Conservation (phyloP, 92 coral and sea anemone genomes). For the Zoanthus solanderi region DNA sequence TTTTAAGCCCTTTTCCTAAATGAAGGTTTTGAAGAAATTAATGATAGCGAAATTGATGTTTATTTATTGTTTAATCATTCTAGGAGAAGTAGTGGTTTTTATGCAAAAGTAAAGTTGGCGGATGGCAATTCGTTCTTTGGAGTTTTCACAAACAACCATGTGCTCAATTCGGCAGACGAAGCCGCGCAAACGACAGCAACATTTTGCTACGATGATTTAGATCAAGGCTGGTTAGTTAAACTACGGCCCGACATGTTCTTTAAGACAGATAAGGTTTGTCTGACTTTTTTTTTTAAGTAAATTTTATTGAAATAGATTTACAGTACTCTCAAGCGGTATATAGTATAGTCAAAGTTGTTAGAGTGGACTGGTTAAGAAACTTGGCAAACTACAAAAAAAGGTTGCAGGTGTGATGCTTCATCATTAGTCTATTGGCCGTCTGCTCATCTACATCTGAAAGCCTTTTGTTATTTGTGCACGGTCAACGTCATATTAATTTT, state of each 20-base stretch:
- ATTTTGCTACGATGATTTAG: conserved; percentile 74
- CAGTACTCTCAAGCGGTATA: too few species aligned
- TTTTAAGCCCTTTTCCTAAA: neutral
- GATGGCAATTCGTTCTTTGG: conserved; percentile 55
- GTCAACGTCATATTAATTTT: too few species aligned
- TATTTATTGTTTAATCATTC: neutral
- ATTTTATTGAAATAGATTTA: too few species aligned
- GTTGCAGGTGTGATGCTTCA: too few species aligned
- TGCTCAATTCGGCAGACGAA: conserved; percentile 65
- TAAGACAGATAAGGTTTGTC: conserved; percentile 79
- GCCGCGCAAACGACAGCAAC: conserved; percentile 74
- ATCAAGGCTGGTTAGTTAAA: conserved; percentile 60
- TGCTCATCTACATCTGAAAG: too few species aligned
- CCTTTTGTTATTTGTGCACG: too few species aligned
- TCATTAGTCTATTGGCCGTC: too few species aligned
- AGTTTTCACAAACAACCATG: conserved; percentile 95
- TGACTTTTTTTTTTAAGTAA: too few species aligned
- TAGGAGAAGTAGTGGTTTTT: conserved; percentile 93
- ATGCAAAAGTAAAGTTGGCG: conserved; percentile 59
- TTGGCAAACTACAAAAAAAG: too few species aligned
- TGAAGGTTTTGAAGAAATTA: neutral
- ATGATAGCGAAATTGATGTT: neutral
- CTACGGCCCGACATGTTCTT: conserved; percentile 80
- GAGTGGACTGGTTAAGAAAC: too few species aligned
- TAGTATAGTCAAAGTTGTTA: too few species aligned